Base-by-base conservation (phyloP, 2,797 vertebrate species). In the Atherinosoma microstoma region DNA sequence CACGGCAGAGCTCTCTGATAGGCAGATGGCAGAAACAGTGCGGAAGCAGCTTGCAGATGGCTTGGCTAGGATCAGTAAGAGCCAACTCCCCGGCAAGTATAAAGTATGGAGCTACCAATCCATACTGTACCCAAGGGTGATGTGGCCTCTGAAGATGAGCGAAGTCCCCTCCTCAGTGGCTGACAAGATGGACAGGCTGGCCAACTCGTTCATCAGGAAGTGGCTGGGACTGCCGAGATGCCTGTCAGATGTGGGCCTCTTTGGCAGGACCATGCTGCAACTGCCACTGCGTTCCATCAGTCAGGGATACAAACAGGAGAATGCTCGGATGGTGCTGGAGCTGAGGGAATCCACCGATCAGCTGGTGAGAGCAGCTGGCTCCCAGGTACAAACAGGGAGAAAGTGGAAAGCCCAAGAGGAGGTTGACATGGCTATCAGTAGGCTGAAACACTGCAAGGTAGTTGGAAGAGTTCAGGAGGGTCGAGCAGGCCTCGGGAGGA, bases 81-180 rank as follows among this genome's bases (percentile, higher is more conserved):
- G 36, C 6, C 24, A 62, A 3, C 59, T 29, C 24, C 24, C 15
- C 3, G 10, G n/a, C 1, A 40, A 61, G 58, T 40, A 40, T 13
- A 61, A 61, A 27, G 58, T 61, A 61, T 61, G 35, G 58, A 40
- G n/a, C 35, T 40, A 61, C 12, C 58, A 61, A 20, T 16, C 15
- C 36, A 15, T 40, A 16, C 35, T 61, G 11, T 61, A 61, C 12
- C 58, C n/a, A 27, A 24, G 35, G 35, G n/a, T 40, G 12, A 61
- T 40, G 35, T 40, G 35, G 34, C 58, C 20, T 3, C n/a, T 40
- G 1, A 40, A 24, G n/a, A 30, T 34, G 34, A 34, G 34, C 2
- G 34, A 34, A 34, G 8, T 34, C 34, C 34, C 34, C 20, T 32
- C 29, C 16, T 20, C 29, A 18, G 6, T 32, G 56, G 29, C 15